A percentile compares a stretch with the other conserved stretches of the same genome.
phyloP scores from a whole-genome alignment of 2,888 invertebrate species.

The Synergus japonicus region DNA sequence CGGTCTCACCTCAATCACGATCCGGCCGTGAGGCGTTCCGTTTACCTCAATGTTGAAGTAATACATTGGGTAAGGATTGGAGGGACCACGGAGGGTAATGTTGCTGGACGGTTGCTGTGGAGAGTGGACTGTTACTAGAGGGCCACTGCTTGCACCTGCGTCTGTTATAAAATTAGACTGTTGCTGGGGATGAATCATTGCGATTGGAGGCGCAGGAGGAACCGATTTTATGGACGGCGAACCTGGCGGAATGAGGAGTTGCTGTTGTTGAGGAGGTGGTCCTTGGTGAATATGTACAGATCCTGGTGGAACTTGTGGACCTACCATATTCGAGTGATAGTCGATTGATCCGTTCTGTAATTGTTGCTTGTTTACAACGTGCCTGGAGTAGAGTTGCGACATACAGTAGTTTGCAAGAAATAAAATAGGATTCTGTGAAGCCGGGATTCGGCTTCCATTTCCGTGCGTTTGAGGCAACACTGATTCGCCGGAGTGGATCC shows the following conservation, averaged over 20 bases:
- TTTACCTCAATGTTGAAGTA: slow-evolving; percentile 88
- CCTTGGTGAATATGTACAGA: slow-evolving; percentile 76
- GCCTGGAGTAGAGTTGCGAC: slow-evolving; percentile 85
- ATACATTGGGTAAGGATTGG: slow-evolving; percentile 84
- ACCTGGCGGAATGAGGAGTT: slow-evolving; percentile 72
- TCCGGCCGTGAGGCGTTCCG: slow-evolving; percentile 84
- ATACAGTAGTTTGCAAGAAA: slow-evolving; percentile 88
- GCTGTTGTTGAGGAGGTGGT: slow-evolving; percentile 71
- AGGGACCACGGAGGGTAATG: slow-evolving; percentile 78
- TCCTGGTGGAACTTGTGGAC: slow-evolving; percentile 68
- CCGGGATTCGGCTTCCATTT: slow-evolving; percentile 71
- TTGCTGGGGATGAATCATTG: slow-evolving; percentile 69
- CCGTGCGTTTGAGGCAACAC: slow-evolving; percentile 66
- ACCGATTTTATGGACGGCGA: slow-evolving; percentile 72
- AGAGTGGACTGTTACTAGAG: slow-evolving; percentile 76
- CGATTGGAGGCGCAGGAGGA: slow-evolving; percentile 65
- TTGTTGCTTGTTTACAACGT: slow-evolving; percentile 81
- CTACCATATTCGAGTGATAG: slow-evolving; percentile 69
- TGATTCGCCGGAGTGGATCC: slow-evolving; percentile 81
- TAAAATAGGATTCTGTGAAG: slow-evolving; percentile 84
- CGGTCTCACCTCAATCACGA: slow-evolving; percentile 87
- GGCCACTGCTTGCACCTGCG: slow-evolving; percentile 58
- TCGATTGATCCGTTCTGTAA: slow-evolving; percentile 79
- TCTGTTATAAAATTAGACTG: slow-evolving; percentile 70
- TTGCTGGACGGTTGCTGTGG: slow-evolving; percentile 73